phyloP scores from a whole-genome alignment of 2,888 invertebrate genomes.

The Spilosoma lubricipeda region DNA sequence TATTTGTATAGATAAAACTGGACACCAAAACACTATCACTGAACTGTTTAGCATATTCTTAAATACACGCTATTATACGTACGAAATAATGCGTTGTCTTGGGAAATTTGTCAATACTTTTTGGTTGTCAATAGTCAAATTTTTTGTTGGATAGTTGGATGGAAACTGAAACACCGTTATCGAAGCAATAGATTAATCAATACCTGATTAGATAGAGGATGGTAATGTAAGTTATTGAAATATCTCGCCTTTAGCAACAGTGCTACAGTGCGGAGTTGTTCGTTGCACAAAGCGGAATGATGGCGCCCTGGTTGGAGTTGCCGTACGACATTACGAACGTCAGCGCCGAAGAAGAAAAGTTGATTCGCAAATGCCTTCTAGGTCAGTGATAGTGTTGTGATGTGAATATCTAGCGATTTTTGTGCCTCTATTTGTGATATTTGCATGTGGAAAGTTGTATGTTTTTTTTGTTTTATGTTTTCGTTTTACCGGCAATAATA shows the following conservation, averaged over 20 bases:
- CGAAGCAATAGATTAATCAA: conserved; percentile 58
- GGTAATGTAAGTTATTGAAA: conserved; percentile 58
- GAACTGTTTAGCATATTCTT: background rate
- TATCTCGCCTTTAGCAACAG: conserved; percentile 41
- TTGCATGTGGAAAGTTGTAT: background rate
- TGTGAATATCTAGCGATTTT: conserved; percentile 35
- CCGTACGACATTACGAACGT: conserved; percentile 74
- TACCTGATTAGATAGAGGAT: conserved; percentile 64
- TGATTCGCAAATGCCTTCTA: conserved; percentile 75
- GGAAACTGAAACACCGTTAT: conserved; percentile 21
- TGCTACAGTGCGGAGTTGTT: conserved; percentile 50
- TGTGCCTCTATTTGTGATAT: conserved; percentile 16
- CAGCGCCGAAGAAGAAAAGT: conserved; percentile 72
- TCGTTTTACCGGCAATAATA: no score
- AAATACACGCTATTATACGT: background rate
- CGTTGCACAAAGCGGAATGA: conserved; percentile 44
- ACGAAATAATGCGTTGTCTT: background rate
- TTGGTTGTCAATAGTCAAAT: background rate
- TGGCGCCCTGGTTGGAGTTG: conserved; percentile 73
- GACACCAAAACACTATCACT: background rate
- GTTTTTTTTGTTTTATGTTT: background rate
- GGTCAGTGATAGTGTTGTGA: conserved; percentile 67
- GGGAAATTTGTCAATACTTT: background rate
- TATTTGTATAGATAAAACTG: no score
- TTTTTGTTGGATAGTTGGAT: background rate